Conservation (phyloP, 1,140 invertebrate species). For the Colletes gigas region DNA sequence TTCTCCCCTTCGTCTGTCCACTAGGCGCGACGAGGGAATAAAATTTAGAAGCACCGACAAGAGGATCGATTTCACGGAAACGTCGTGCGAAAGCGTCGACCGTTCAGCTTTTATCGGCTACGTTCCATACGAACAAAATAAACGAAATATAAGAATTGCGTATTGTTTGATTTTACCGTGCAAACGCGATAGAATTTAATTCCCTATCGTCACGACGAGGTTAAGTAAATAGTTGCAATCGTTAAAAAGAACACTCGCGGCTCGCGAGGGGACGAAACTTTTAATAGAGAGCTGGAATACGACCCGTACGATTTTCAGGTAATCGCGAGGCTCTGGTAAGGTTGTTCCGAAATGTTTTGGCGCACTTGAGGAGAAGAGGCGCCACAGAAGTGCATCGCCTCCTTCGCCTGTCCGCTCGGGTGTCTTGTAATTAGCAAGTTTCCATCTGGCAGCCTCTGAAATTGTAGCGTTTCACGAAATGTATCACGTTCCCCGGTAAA, state of each 20-base stretch:
- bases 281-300: background rate
- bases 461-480: background rate
- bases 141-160: no score
- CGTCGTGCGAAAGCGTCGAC: no score
- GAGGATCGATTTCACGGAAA: no score
- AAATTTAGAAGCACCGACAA: background rate
- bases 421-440: conserved; percentile 43
- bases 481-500: conserved; percentile 3
- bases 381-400: conserved; percentile 5
- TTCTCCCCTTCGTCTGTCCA: background rate
- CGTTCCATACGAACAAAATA: no score
- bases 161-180: no score
- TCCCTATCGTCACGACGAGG: background rate
- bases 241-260: background rate
- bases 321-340: conserved; percentile 1
- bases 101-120: no score
- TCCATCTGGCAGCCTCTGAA: conserved; percentile 4
- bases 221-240: background rate
- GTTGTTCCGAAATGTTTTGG: conserved; percentile 33
- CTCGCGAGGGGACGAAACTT: background rate
- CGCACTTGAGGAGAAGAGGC: conserved; percentile 7
- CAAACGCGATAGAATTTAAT: no score
- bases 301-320: background rate
- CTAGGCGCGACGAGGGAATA: background rate
- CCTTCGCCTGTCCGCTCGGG: conserved; percentile 24